These are phyloP conservation scores for Myotis vivesi DNA, from an alignment of 2,797 vertebrate genomes.

Conservation along the genomic window DNA sequence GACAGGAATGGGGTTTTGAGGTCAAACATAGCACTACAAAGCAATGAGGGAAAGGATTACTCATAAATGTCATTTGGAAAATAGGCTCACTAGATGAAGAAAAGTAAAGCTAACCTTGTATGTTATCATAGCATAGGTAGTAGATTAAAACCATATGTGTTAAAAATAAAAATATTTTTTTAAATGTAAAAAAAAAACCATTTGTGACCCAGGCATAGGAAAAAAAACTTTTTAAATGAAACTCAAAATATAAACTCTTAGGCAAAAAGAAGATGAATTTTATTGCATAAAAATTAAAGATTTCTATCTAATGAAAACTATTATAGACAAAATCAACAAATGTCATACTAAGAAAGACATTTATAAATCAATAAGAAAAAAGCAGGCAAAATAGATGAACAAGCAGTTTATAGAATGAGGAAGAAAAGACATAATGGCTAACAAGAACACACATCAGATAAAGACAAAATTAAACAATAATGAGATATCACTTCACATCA, in stretches of 20 bases:
- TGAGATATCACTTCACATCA: not conserved
- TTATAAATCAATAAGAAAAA: conserved; percentile 20
- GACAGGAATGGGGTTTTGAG: not conserved
- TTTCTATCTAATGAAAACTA: not conserved
- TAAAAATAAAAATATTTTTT: not conserved
- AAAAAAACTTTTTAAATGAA: not conserved
- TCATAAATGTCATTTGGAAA: not conserved
- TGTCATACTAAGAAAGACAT: not conserved
- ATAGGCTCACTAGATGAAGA: not conserved
- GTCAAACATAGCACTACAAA: not conserved
- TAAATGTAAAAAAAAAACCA: not conserved
- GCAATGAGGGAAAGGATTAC: not conserved
- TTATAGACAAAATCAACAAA: not conserved
- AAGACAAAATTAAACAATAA: not conserved
- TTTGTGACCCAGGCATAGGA: not conserved
- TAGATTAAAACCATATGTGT: not conserved
- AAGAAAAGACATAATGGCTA: not conserved
- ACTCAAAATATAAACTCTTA: not conserved
- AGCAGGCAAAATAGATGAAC: not conserved
- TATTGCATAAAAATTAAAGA: not conserved
- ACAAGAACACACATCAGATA: not conserved
- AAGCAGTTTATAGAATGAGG: not conserved
- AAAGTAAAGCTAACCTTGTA: not conserved
- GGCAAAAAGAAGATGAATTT: not conserved
- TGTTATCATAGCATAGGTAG: not conserved